Percentiles rank a stretch among this genome's conserved stretches.
phyloP scores from a whole-genome alignment of 2,888 invertebrate species.

The Autographa pulchrina region DNA sequence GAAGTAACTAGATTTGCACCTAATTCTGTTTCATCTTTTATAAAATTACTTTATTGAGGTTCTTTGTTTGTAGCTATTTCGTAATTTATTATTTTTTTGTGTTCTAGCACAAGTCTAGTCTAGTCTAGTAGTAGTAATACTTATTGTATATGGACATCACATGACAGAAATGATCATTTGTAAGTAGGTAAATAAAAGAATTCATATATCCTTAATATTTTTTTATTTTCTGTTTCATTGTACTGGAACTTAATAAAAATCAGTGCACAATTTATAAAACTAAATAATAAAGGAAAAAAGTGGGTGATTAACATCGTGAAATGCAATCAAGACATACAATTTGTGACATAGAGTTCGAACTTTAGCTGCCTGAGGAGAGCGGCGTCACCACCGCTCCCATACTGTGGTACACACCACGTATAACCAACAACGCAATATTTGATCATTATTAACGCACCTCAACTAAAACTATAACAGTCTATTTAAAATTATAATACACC shows the following conservation, averaged over 20 bases:
- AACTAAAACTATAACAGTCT: conserved; percentile 89
- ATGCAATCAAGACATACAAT: conserved; percentile 70
- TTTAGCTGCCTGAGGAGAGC: conserved; percentile 60
- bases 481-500: conserved; percentile 89
- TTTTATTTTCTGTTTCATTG: conserved; percentile 81
- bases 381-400: conserved; percentile 31
- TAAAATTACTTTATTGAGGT: too few relatives aligned
- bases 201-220: conserved; percentile 62
- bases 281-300: conserved; percentile 76
- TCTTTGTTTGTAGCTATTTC: too few relatives aligned
- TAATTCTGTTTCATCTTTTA: too few relatives aligned
- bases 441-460: conserved; percentile 77
- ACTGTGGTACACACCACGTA: conserved; percentile 40
- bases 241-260: conserved; percentile 81
- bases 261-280: conserved; percentile 82
- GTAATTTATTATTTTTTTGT: too few relatives aligned
- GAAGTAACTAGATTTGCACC: not conserved
- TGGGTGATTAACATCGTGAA: conserved; percentile 71
- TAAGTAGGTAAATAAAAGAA: conserved; percentile 56
- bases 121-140: too few relatives aligned
- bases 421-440: conserved; percentile 65
- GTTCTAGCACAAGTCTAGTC: too few relatives aligned
- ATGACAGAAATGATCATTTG: not conserved
- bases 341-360: conserved; percentile 73
- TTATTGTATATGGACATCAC: too few relatives aligned